Percentiles rank a stretch among this genome's conserved stretches.
phyloP scores from a whole-genome alignment of 2,888 invertebrate genomes.

The Drosophila nigritarsus region DNA sequence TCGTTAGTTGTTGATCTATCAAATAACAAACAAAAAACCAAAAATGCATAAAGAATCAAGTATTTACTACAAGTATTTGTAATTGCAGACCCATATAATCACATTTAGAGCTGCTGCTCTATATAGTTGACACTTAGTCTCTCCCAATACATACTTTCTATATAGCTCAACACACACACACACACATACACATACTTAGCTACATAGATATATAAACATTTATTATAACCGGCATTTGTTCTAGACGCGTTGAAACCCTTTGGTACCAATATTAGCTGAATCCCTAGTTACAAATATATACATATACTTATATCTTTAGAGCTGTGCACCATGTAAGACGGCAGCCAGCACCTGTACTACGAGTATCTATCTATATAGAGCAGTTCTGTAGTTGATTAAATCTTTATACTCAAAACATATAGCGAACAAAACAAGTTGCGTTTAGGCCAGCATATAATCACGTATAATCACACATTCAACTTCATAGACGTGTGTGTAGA shows the following conservation, averaged over 20 bases:
- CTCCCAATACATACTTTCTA: conserved; percentile 12
- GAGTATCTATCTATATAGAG: conserved; percentile 20
- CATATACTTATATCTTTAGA: conserved; percentile 31
- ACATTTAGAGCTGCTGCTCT: conserved; percentile 58
- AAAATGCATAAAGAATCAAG: conserved; percentile 22
- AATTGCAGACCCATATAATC: conserved; percentile 55
- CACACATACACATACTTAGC: conserved; percentile 22
- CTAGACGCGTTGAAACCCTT: conserved; percentile 38
- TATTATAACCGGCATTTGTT: conserved; percentile 38
- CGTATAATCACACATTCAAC: conserved; percentile 15
- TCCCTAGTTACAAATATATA: conserved; percentile 39
- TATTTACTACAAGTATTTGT: conserved; percentile 55
- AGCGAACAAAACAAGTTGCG: conserved; percentile 41
- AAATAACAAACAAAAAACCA: conserved; percentile 27
- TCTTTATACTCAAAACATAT: conserved; percentile 35
- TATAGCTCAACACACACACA: conserved; percentile 30
- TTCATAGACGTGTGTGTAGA: conserved; percentile 32
- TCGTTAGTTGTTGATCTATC: conserved; percentile 54
- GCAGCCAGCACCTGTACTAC: conserved; percentile 46
- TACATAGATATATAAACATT: conserved; percentile 19
- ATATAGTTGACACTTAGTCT: conserved; percentile 32
- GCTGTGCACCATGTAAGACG: conserved; percentile 30
- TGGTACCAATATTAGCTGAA: conserved; percentile 37
- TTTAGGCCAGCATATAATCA: conserved; percentile 44
- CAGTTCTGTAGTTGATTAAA: conserved; percentile 39